Conservation (phyloP, 1,140 invertebrate genomes). For the Trichoplusia ni region DNA sequence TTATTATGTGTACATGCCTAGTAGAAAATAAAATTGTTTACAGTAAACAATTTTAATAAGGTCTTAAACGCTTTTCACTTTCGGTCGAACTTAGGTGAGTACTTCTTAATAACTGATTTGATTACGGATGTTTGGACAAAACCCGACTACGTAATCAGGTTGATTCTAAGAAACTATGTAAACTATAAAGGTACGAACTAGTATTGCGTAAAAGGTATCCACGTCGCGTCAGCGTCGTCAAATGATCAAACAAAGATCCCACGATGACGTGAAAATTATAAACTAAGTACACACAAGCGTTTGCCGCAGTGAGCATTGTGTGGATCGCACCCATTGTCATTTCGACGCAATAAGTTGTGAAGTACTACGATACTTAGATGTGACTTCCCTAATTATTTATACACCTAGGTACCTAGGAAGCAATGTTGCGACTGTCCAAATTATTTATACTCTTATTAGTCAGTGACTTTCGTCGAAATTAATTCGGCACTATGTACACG, state of each 20-base stretch:
- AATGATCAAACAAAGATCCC: background rate
- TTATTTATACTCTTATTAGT: constrained; percentile 4
- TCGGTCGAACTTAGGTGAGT: too few relatives aligned
- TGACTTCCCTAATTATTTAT: too few relatives aligned
- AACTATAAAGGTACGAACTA: background rate
- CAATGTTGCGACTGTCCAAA: background rate
- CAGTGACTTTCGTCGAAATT: background rate
- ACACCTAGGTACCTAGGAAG: too few relatives aligned
- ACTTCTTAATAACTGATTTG: too few relatives aligned
- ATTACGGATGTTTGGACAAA: constrained; percentile 8
- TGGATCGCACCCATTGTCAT: background rate
- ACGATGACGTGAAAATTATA: background rate
- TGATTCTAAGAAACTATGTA: constrained; percentile 4
- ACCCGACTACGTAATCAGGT: background rate
- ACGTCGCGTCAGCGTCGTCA: background rate
- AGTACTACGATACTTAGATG: background rate
- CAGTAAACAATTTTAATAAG: too few relatives aligned
- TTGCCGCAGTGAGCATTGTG: too few relatives aligned
- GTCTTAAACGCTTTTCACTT: too few relatives aligned
- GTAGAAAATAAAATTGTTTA: too few relatives aligned
- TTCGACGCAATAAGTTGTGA: background rate
- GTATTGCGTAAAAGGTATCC: background rate
- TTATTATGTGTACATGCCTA: too few relatives aligned
- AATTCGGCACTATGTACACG: background rate
- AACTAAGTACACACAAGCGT: too few relatives aligned